These are phyloP conservation scores for Colletes gigas DNA, from an alignment of 1,140 invertebrate genomes.

Conservation along the genomic window DNA sequence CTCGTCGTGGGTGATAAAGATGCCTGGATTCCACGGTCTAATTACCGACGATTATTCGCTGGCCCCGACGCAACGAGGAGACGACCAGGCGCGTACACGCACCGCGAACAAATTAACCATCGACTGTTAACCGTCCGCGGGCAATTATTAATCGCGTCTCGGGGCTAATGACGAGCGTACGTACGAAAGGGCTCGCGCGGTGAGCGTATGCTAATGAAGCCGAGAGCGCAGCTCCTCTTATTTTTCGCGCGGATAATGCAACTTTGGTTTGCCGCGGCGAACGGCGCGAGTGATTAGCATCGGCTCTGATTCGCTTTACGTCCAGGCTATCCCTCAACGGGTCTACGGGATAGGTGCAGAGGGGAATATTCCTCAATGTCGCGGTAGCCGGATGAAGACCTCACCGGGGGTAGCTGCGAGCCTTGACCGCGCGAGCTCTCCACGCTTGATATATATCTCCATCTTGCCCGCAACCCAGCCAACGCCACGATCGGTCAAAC, in stretches of 20 bases:
- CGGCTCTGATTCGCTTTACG: slow-evolving; percentile 43
- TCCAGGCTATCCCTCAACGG: slow-evolving; percentile 54
- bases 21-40: slow-evolving; percentile 59
- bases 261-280: slow-evolving; percentile 49
- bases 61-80: neutral
- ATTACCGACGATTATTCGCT: slow-evolving; percentile 59
- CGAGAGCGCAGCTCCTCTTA: slow-evolving; percentile 33
- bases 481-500: slow-evolving; percentile 42
- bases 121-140: slow-evolving; percentile 58
- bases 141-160: slow-evolving; percentile 68
- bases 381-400: slow-evolving; percentile 64
- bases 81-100: slow-evolving; percentile 7
- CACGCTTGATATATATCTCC: slow-evolving; percentile 44
- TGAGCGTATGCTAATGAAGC: slow-evolving; percentile 67
- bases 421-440: slow-evolving; percentile 48
- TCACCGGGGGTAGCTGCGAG: slow-evolving; percentile 59
- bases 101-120: slow-evolving; percentile 61
- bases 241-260: slow-evolving; percentile 61
- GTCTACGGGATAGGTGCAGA: slow-evolving; percentile 54
- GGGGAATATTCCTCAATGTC: slow-evolving; percentile 68
- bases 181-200: slow-evolving; percentile 6
- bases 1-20: slow-evolving; percentile 46
- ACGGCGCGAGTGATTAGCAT: slow-evolving; percentile 60
- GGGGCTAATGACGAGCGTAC: slow-evolving; percentile 62
- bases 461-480: slow-evolving; percentile 29